Conservation (phyloP, 2,888 invertebrate genomes). For the Gymnocheta viridis region DNA sequence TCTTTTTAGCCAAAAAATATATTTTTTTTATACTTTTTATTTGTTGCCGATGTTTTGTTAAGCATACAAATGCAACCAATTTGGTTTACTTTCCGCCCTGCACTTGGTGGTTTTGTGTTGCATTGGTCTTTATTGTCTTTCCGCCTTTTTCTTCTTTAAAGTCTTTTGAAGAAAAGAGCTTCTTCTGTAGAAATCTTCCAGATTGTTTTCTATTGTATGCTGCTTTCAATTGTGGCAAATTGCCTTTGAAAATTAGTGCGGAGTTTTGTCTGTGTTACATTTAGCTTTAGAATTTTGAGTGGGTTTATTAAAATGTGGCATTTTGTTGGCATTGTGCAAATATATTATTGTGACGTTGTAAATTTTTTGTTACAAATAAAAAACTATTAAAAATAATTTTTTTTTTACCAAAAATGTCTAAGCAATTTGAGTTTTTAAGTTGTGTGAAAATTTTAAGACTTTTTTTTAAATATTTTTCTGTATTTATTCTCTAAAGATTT, state of each 20-base stretch:
- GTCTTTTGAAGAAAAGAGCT: neutral
- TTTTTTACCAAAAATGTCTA: neutral
- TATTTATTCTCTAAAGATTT: neutral
- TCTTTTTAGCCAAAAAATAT: slow-evolving; percentile 23
- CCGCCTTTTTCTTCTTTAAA: neutral
- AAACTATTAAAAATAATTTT: too few relatives aligned
- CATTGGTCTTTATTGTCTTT: slow-evolving; percentile 30
- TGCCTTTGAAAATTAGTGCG: neutral
- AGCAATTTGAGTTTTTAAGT: neutral
- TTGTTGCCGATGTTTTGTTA: slow-evolving; percentile 28
- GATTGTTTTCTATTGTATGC: neutral
- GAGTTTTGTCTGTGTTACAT: neutral
- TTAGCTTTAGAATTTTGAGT: neutral
- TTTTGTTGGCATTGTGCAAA: neutral
- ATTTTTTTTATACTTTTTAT: neutral
- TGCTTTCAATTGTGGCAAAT: neutral
- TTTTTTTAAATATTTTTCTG: neutral
- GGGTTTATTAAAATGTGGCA: slow-evolving; percentile 21
- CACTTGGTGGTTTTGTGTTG: slow-evolving; percentile 54
- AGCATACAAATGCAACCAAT: slow-evolving; percentile 63
- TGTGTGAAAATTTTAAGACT: neutral
- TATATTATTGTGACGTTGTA: neutral
- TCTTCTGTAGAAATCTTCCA: neutral
- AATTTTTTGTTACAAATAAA: neutral
- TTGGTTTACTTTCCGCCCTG: slow-evolving; percentile 55